Conservation (phyloP, 2,797 vertebrate species). For the Oreochromis grahami region DNA sequence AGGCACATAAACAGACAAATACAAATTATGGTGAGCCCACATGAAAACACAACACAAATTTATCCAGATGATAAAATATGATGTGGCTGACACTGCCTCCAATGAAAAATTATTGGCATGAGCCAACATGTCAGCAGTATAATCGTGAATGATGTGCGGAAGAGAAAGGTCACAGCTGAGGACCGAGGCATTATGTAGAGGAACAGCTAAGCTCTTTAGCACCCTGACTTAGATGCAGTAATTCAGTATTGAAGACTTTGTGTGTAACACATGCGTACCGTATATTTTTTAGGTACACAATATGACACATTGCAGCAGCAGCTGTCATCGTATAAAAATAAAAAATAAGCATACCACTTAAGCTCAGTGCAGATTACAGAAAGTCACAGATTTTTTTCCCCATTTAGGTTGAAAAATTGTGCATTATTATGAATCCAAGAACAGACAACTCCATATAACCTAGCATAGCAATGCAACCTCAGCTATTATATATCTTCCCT, state of each 20-base stretch:
- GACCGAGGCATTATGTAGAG: conserved; percentile 61
- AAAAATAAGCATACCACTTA: conserved; percentile 15
- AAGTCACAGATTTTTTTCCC: conserved; percentile 4
- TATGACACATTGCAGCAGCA: conserved; percentile 15
- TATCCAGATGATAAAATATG: conserved; percentile 73
- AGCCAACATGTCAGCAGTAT: conserved; percentile 73
- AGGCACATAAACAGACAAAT: conserved; percentile 57
- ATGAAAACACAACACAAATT: conserved; percentile 67
- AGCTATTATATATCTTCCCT: conserved; percentile 19
- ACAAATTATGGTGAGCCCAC: conserved; percentile 60
- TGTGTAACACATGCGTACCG: conserved; percentile 8
- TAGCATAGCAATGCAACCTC: conserved; percentile 23
- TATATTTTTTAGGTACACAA: conserved; percentile 8
- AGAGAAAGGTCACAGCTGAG: conserved; percentile 72
- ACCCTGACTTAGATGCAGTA: conserved; percentile 50
- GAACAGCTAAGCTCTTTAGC: conserved; percentile 68
- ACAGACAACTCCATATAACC: not conserved
- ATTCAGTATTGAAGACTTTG: conserved; percentile 45
- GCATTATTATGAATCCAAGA: conserved; percentile 17
- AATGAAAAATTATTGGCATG: conserved; percentile 74
- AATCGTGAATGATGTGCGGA: conserved; percentile 66
- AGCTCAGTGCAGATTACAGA: not conserved
- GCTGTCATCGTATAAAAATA: conserved; percentile 12
- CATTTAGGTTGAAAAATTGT: conserved; percentile 16
- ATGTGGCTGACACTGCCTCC: conserved; percentile 66